Evolutionary conservation across 2,113 vertebrate species (phyloP).

Genomic region (Grammomys surdaster): DNA sequence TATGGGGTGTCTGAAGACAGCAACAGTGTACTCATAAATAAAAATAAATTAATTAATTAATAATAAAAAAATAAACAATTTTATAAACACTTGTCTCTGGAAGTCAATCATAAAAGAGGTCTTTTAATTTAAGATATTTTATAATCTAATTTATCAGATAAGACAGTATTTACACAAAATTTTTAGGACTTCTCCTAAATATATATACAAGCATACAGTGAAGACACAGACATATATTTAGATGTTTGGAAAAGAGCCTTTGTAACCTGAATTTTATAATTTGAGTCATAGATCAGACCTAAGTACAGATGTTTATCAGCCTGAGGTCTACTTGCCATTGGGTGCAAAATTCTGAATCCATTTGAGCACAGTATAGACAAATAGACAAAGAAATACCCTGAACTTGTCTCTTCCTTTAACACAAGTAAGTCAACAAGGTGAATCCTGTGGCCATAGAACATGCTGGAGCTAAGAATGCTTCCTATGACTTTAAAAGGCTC

Average conservation of each 20-base stretch:
- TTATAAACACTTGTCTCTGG: constrained; percentile 28
- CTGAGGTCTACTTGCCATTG: not conserved
- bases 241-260: constrained; percentile 33
- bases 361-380: not conserved
- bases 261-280: constrained; percentile 28
- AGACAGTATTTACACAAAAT: constrained; percentile 1
- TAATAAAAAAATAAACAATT: constrained; percentile 41
- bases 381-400: not conserved
- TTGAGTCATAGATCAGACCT: not conserved
- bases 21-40: too few relatives aligned
- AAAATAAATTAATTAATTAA: too few relatives aligned
- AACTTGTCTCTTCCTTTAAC: not conserved
- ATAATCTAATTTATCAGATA: constrained; percentile 25
- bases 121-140: constrained; percentile 33
- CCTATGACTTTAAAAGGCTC: not conserved
- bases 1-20: too few relatives aligned
- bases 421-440: not conserved
- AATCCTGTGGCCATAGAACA: not conserved
- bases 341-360: not conserved
- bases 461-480: not conserved
- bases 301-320: not conserved
- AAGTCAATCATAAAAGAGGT: not conserved
- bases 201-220: not conserved
- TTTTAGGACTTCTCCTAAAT: not conserved
- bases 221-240: constrained; percentile 26